Base-by-base conservation (phyloP, 1,140 invertebrate species). In the Drosophila sulfurigaster region DNA sequence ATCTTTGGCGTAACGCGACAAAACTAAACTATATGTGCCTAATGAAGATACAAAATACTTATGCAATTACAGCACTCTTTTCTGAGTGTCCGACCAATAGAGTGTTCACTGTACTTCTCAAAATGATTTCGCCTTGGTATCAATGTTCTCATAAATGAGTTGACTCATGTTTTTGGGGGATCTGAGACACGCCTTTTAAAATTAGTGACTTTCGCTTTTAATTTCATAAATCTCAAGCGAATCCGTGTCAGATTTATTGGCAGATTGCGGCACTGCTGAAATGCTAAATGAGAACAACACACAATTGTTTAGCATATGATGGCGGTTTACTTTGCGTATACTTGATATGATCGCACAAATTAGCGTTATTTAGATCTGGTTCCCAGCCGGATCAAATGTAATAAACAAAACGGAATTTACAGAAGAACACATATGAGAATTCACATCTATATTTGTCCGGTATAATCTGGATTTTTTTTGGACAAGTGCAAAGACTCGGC, bases 201-300 rank as follows among this genome's bases (percentile, higher is more conserved):
- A 13, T 35, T 35, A 10, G 32, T 5, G 1, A 30, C 62, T 41
- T 63, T 62, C 45, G 32, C 32, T 63, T 48, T 63, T 41, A 16
- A 15, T 63, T 63, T 52, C 32, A 20, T 41, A 38, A 11, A 25
- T 51, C 51, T 63, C 1, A 28, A 63, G 6, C 15, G 5, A 52
- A 25, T 41, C 30, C 10, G 46, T 1, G 1, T 63, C 48, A 54
- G 20, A 52, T 38, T 28, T 43, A 30, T 64, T 64, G n/a, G 28
- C 35, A 16, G 6, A 32, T 32, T 32, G 30, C 7, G 30, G 5
- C 5, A 32, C 30, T 32, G 35, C 15, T 16, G 20, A 65, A 46
- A 32, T 60, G 74, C 81, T 85, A 85, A 85, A 75, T 64, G 74
- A 75, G 78, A 56, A 66, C 81, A 71, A 38, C 78, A 86, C 66